Conservation (phyloP, 2,797 vertebrate species). For the Gila robusta region DNA sequence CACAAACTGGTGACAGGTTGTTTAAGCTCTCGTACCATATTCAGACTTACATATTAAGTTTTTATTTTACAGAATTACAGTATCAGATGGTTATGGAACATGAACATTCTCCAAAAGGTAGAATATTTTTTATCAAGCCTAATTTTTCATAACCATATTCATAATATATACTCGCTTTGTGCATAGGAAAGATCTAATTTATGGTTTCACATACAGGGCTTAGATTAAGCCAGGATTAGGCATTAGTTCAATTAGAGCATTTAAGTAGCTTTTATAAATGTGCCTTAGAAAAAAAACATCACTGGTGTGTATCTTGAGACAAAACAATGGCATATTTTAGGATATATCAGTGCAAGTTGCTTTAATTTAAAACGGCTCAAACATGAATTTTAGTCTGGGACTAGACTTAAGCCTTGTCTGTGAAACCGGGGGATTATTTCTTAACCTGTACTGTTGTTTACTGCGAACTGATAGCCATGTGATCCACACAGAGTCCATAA, state of each 20-base stretch:
- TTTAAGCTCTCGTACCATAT: not conserved
- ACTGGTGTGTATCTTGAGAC: too few species aligned
- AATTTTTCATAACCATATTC: not conserved
- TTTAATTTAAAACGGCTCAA: too few species aligned
- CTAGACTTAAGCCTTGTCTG: too few species aligned
- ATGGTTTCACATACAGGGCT: not conserved
- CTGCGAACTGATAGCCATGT: not conserved
- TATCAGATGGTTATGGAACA: constrained; percentile 76
- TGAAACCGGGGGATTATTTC: not conserved
- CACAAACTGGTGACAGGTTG: not conserved
- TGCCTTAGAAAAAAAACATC: too few species aligned
- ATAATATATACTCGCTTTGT: not conserved
- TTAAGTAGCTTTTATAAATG: too few species aligned
- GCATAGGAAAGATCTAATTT: not conserved
- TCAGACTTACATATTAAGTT: not conserved
- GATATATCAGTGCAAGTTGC: too few species aligned
- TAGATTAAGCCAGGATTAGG: too few species aligned
- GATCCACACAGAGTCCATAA: not conserved
- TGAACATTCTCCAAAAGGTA: constrained; percentile 62
- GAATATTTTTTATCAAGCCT: not conserved
- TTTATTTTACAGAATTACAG: constrained; percentile 72
- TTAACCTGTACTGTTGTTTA: not conserved
- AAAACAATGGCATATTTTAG: too few species aligned
- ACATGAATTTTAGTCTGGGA: too few species aligned
- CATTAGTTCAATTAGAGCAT: too few species aligned